Base-by-base conservation (phyloP, 2,888 invertebrate genomes). In the Tortricodes alternella region DNA sequence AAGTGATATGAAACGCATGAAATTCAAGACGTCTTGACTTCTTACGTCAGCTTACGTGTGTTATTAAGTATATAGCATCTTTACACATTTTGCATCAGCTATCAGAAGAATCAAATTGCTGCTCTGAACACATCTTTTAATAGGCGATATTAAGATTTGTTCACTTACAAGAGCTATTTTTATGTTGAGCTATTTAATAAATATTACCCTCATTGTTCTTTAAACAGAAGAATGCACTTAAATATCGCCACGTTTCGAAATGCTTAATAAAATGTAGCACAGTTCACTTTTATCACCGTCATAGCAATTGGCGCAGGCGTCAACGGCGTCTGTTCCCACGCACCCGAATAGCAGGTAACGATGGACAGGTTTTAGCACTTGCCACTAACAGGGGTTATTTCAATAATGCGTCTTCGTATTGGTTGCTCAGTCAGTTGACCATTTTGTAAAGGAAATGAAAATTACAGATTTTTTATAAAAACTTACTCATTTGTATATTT, bases 281-380 rank as follows among this genome's bases (percentile, higher is more conserved):
- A 62, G 29, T 44, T 44, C n/a, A 44, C 44, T 44, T 44, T 44
- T 44, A 44, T 18, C 18, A 29, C 44, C 44, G 18, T 29, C 62
- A 66, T 66, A 68, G 68, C 55, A 55, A 60, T 53, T 58, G 61
- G 65, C 68, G 67, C 56, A 64, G 73, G 73, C 70, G 75, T 67
- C 52, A 61, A 62, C 63, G 74, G 74, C 73, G 75, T 72, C 71
- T 62, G 58, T 60, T 66, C 73, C 73, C 61, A 73, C 73, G 65
- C 70, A 60, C 34, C 58, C 32, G 27, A 63, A 60, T 58, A 60
- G 46, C 57, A 58, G 61, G 61, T 65, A 65, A 62, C 66, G 61
- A 62, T 65, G 63, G 62, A 63, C 46, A 21, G 34, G 46, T 34
- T 46, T 21, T 13, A 21, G 34, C 15, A 34, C 13, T 34, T 34